Conservation (phyloP, 2,113 vertebrate species). For the Parotia lawesii region DNA sequence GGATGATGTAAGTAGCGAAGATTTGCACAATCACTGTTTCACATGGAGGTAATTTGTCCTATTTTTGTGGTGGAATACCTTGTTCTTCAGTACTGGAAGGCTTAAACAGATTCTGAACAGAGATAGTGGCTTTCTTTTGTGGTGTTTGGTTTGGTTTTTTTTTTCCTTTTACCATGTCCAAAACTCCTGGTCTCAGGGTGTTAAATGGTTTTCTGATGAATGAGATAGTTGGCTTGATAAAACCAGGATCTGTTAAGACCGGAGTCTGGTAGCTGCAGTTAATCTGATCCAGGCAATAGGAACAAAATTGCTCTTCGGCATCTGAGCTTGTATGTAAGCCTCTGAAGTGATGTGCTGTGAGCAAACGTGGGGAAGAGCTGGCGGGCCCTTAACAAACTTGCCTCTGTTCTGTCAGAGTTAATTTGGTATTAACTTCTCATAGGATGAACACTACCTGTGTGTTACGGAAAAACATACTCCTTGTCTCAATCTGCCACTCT, state of each 20-base stretch:
- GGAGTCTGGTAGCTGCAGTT: background rate
- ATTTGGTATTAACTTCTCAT: background rate
- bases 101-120: background rate
- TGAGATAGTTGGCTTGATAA: background rate
- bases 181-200: constrained; percentile 12
- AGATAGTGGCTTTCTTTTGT: background rate
- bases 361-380: background rate
- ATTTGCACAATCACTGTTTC: constrained; percentile 34
- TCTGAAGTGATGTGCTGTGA: background rate
- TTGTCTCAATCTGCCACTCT: background rate
- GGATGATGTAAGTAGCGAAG: background rate
- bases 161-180: background rate
- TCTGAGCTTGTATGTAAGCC: background rate
- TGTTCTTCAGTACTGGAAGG: background rate
- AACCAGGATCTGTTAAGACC: background rate
- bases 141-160: background rate
- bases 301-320: background rate
- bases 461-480: background rate
- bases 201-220: background rate
- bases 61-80: background rate
- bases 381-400: background rate
- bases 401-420: background rate
- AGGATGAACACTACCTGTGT: background rate
- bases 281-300: background rate
- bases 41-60: background rate